Evolutionary conservation across 2,797 vertebrate genomes (phyloP), one percentile per base, ranked within the genome.

Genomic region (Gymnothorax javanicus): DNA sequence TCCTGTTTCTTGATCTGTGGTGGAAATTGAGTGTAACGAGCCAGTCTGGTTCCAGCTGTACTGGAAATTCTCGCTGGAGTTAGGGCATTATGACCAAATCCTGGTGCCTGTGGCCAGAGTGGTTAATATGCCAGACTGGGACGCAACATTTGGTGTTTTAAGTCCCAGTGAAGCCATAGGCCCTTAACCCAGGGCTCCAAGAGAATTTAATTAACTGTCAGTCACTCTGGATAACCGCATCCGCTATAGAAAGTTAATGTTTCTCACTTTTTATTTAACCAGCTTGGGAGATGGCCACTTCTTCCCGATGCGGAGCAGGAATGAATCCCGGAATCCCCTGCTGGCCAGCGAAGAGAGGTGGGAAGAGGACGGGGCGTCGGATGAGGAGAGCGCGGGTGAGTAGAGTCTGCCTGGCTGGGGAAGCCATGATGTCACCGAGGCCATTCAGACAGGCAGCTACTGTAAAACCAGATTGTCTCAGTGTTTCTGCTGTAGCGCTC

Each of bases 221-320:
- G 33, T 43, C 33, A 43, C 33, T 43, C 2, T 43, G 33, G 33
- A 43, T 43, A 43, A 43, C 1, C 33, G 33, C 33, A 43, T 43
- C 33, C 33, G 33, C 33, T 1, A 43, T 43, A 43, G 1, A 43
- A 43, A 43, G 33, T 43, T 43, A 43, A 43, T 43, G 1, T 43
- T 43, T 33, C 25, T 23, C 43, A 5, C 20, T 3, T 79, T 27
- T 62, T 84, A 69, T 57, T 52, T 50, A 0, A 50, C 12, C 93
- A 99, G 98, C 93, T 96, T 97, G 91, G 98, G 98, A 0, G 97
- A 99, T 81, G 98, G 98, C 67, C 97, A 99, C 86, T 98, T 96
- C 59, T 99, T 98, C 92, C 97, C 98, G 4, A 94, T 97, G 93
- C 97, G 96, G 92, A 94, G 94, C 83, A 90, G 94, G 33, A 97